Evolutionary conservation across 2,888 invertebrate species (phyloP), one percentile per base, ranked within the genome.

Genomic region (Mechanitis messenoides): DNA sequence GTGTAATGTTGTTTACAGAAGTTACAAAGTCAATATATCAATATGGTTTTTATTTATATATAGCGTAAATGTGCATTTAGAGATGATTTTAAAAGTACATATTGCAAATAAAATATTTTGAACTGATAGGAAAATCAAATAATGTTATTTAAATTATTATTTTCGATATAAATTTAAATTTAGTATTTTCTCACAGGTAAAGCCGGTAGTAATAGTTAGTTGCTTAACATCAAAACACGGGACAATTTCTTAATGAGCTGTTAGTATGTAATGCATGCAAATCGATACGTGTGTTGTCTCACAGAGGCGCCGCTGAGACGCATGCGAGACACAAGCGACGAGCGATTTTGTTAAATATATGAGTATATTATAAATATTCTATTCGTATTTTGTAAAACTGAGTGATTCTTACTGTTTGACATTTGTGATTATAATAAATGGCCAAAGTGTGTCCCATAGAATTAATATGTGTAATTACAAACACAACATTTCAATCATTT

Each of bases 241-340:
- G 80, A 80, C 76, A 77, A 76, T 76, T 81, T 77, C 78, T 80
- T 84, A 85, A 85, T 74, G 82, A 81, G 80, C 82, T 81, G 82
- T 81, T 85, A 81, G 83, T 84, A 77, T 63, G 74, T 76, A 78
- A 76, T 80, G 81, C 81, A 86, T 86, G 84, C 80, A 84, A 87
- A 86, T 85, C 76, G 73, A 69, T 72, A 69, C 75, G 78, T 78
- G 80, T 84, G 85, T 84, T 83, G 79, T 76, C 77, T 55, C 76
- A 81, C 79, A 80, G 79, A 76, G 75, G 72, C 71, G 73, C 72
- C 69, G 71, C 76, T 75, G 76, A 71, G 64, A 66, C 57, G 46
- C 50, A 6, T 31, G 33, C 20, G 50, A 33, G 56, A 33, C 50
- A 53, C 61, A 68, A 62, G 70, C 0, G n/a, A 60, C 20, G 7